Evolutionary conservation across 2,113 vertebrate genomes (phyloP), one percentile per base, ranked within the genome.

Genomic region (Xiphorhynchus elegans): DNA sequence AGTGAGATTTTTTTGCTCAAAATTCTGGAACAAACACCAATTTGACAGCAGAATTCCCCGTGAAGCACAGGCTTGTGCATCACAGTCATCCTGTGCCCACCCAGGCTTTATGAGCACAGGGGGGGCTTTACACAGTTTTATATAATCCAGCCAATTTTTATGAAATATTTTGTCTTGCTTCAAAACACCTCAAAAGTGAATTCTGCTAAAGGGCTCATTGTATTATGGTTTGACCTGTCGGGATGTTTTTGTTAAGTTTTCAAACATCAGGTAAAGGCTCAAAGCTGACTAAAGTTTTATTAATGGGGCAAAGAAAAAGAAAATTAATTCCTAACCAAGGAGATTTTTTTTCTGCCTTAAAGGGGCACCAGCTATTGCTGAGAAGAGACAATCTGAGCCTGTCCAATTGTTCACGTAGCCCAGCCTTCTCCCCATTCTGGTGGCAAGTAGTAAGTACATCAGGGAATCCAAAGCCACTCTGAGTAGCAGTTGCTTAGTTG

Each of bases 401-500:
- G 86, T 53, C 92, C 72, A 86, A 15, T 62, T 93, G 84, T 90
- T 92, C 8, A 52, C 3, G 1, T 84, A 87, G 85, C 93, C 96
- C 95, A 91, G 90, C 94, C 94, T 90, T 93, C 90, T 92, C 82
- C 95, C 92, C 89, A 4, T 85, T 89, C 81, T 93, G 96, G 96
- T 95, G 94, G 97, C 96, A 91, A 95, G 97, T 53, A 84, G 89
- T 95, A 95, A 86, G 93, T 95, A 96, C 94, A 96, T 98, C 98
- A 98, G 98, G 98, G 98, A 98, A 97, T 93, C 97, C 97, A 92
- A 97, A 96, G 97, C 97, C 95, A 96, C 96, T 92, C 93, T 68
- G 94, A 97, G 95, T 93, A 98, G 95, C 97, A 97, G 94, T 90
- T 97, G 87, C 95, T 94, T 94, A 93, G 93, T 95, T 97, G 95